These are phyloP conservation scores for Galerucella pusilla DNA, from an alignment of 2,888 invertebrate species.

Conservation along the genomic window DNA sequence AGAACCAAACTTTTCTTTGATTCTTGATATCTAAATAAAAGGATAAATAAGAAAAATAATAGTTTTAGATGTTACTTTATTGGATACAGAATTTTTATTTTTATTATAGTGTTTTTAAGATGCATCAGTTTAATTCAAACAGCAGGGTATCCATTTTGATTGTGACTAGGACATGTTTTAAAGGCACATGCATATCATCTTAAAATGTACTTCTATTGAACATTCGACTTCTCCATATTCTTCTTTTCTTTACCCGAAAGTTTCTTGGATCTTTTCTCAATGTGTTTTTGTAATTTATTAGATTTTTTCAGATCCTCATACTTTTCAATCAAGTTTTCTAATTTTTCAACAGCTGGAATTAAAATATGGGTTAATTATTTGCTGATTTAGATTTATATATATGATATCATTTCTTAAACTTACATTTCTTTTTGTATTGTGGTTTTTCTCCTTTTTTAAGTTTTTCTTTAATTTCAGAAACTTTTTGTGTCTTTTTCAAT, in stretches of 20 bases:
- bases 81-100: no score
- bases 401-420: conserved; percentile 52
- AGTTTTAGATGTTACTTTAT: no score
- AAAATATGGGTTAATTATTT: conserved; percentile 42
- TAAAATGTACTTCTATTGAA: background rate
- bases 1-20: no score
- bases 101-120: no score
- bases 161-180: no score
- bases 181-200: no score
- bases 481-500: conserved; percentile 68
- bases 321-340: conserved; percentile 80
- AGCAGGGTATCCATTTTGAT: no score
- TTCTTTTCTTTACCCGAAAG: conserved; percentile 65
- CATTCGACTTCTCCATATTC: conserved; percentile 11
- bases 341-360: conserved; percentile 80
- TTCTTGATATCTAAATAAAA: no score
- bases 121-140: no score
- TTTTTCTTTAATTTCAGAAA: conserved; percentile 69
- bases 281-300: conserved; percentile 83
- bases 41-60: no score
- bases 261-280: conserved; percentile 84
- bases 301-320: conserved; percentile 83
- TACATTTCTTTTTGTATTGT: conserved; percentile 79
- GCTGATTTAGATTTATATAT: conserved; percentile 3
- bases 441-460: conserved; percentile 78